phyloP scores from a whole-genome alignment of 2,888 invertebrate species.

The Dryococelus australis region DNA sequence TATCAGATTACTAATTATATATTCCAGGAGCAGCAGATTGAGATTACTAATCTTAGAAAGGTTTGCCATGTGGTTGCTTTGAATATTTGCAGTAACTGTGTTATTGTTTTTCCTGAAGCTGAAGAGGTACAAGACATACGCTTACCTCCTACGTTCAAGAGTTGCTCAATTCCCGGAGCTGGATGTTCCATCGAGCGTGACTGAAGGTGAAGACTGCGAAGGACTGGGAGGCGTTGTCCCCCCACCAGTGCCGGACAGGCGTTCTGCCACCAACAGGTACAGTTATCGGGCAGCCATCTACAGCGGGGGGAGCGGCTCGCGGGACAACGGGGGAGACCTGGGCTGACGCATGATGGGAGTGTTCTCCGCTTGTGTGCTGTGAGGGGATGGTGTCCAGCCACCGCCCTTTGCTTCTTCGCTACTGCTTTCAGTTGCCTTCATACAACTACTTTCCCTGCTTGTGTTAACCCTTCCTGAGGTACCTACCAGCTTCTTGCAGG shows the following conservation, averaged over 20 bases:
- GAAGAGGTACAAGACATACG: slow-evolving; percentile 84
- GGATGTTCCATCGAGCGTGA: slow-evolving; percentile 67
- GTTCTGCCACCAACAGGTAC: slow-evolving; percentile 69
- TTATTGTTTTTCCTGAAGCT: slow-evolving; percentile 63
- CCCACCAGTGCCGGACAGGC: slow-evolving; percentile 47
- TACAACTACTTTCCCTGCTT: background rate
- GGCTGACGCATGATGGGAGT: slow-evolving; percentile 84
- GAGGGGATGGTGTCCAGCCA: slow-evolving; percentile 31
- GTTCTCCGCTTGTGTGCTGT: slow-evolving; percentile 77
- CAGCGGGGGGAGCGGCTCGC: slow-evolving; percentile 51
- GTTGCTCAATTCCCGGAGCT: slow-evolving; percentile 64
- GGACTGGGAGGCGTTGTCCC: slow-evolving; percentile 46
- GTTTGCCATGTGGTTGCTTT: too few relatives aligned
- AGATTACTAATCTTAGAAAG: too few relatives aligned
- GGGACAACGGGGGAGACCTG: slow-evolving; percentile 63
- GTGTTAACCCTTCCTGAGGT: background rate
- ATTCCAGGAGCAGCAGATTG: too few relatives aligned
- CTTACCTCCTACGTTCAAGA: slow-evolving; percentile 75
- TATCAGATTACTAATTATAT: too few relatives aligned
- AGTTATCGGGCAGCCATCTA: slow-evolving; percentile 74
- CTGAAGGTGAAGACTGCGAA: slow-evolving; percentile 54
- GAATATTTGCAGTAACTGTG: too few relatives aligned
- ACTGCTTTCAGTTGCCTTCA: background rate
- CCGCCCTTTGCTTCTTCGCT: background rate
- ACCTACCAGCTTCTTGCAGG: too few relatives aligned